phyloP scores from a whole-genome alignment of 2,113 vertebrate genomes.

The Coptodon rendalli region DNA sequence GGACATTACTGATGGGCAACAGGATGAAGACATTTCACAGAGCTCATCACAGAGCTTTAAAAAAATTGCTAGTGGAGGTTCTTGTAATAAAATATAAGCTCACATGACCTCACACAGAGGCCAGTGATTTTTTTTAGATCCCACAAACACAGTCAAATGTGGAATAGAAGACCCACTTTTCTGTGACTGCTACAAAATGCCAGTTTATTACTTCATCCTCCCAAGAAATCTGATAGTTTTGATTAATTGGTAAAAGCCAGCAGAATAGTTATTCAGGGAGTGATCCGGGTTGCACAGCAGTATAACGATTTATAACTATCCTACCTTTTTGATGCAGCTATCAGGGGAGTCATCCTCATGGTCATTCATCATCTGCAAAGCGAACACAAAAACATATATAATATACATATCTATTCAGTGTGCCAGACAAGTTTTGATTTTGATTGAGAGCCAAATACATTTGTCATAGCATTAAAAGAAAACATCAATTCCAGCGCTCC shows the following conservation, averaged over 20 bases:
- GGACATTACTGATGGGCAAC: background rate
- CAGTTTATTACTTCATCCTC: background rate
- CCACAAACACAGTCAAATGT: background rate
- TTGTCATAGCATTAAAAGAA: background rate
- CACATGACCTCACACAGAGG: background rate
- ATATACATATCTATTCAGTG: background rate
- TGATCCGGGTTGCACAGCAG: background rate
- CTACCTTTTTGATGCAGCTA: constrained; percentile 90
- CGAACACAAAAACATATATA: background rate
- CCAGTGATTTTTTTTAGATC: background rate
- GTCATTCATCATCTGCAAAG: constrained; percentile 83
- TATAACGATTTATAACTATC: background rate
- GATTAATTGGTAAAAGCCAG: background rate
- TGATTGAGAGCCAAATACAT: background rate
- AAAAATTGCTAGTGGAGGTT: background rate
- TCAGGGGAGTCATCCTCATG: constrained; percentile 81
- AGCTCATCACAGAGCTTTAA: background rate
- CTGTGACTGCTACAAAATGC: background rate
- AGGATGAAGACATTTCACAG: background rate
- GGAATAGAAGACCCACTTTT: background rate
- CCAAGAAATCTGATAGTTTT: background rate
- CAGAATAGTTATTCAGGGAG: background rate
- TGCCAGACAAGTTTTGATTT: background rate
- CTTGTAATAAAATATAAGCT: background rate
- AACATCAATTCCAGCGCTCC: constrained; percentile 1